Evolutionary conservation across 2,888 invertebrate genomes (phyloP).

Genomic region (Plagodis pulveraria): DNA sequence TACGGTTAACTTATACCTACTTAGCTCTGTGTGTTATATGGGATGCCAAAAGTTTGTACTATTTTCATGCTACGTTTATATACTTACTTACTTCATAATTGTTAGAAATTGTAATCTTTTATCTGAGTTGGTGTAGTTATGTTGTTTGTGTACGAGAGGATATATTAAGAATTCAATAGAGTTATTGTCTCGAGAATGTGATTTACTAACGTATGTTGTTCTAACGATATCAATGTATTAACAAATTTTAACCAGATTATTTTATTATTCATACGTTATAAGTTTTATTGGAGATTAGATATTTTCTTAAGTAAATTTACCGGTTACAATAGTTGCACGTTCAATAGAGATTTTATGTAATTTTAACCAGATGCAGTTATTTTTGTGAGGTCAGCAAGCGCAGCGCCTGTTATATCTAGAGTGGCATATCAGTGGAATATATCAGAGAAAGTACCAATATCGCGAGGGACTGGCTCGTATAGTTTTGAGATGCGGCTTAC

Average conservation of each 20-base stretch:
- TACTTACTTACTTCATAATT: conserved; percentile 45
- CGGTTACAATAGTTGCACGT: conserved; percentile 48
- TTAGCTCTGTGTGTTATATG: conserved; percentile 48
- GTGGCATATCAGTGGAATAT: conserved; percentile 61
- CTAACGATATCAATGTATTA: conserved; percentile 46
- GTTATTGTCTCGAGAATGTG: conserved; percentile 26
- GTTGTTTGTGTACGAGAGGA: conserved; percentile 17
- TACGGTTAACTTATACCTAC: conserved; percentile 31
- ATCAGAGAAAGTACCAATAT: conserved; percentile 41
- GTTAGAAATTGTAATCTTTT: conserved; percentile 50
- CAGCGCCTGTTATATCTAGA: conserved; percentile 44
- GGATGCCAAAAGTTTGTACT: conserved; percentile 70
- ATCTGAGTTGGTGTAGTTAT: conserved; percentile 31
- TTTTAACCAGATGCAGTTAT: conserved; percentile 33
- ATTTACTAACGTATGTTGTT: conserved; percentile 45
- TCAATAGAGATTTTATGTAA: conserved; percentile 29
- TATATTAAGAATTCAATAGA: conserved; percentile 13
- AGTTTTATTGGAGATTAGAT: conserved; percentile 55
- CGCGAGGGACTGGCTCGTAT: conserved; percentile 43
- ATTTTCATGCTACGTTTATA: conserved; percentile 51
- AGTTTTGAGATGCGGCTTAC: conserved; percentile 55
- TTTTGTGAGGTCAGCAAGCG: conserved; percentile 18
- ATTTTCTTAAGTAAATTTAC: conserved; percentile 73
- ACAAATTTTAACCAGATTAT: conserved; percentile 69
- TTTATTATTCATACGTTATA: conserved; percentile 52